Base-by-base conservation (phyloP, 2,888 invertebrate genomes). In the Chymomyza procnemis region DNA sequence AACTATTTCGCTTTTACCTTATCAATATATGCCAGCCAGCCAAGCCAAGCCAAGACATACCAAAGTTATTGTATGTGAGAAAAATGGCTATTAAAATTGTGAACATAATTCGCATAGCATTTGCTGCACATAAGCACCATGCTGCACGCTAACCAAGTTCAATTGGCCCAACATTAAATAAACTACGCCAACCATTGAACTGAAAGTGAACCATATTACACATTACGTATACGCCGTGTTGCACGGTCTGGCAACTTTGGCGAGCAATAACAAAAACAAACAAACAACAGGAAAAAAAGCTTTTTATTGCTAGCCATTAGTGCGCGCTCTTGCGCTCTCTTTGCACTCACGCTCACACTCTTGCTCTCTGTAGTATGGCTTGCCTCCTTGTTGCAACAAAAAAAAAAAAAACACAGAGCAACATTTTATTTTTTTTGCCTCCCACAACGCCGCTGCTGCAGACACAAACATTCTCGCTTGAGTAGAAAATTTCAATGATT, bases 191-290 rank as follows among this genome's bases (percentile, higher is more conserved):
- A 50, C 68, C 64, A 82, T 67, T 61, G 48, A 47, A 67, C 62
- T 19, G 60, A 41, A 70, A 66, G 64, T 71, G 64, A 79, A 71
- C 30, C 61, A 41, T 12, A 41, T 41, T 41, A 41, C 4, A 64
- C 76, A 80, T 78, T 82, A 79, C 79, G 80, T 77, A 83, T 80
- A 79, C 81, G 80, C 86, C 78, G 68, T 62, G 73, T 75, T 67
- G 69, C 74, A 75, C 74, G 75, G 79, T 80, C 83, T 76, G 80
- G 76, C 70, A 80, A 78, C 74, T 70, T 75, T 59, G 71, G 64
- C 69, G 66, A 70, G 69, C 65, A 65, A 67, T 64, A 74, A 74
- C 66, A 79, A 69, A 67, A 67, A 52, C 56, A 70, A 63, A 75
- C 67, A 74, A 71, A 73, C 69, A 72, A 73, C 34, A 41, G 64